Percentiles rank a stretch among this genome's conserved stretches.
Conservation (phyloP, 2,888 invertebrate species). For the Helleia helle region DNA sequence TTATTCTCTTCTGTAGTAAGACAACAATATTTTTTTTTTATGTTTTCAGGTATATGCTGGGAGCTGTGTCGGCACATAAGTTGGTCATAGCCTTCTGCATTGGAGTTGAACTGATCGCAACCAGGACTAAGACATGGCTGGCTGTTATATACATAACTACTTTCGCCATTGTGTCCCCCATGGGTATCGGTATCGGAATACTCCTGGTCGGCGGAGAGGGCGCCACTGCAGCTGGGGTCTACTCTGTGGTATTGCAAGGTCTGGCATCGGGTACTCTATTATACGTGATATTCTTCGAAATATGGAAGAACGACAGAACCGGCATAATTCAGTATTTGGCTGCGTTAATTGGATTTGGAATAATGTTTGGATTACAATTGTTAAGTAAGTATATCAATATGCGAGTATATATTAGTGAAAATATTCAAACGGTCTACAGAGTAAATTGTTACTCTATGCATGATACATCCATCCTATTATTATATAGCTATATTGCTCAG, state of each 20-base stretch:
- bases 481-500: too few species aligned
- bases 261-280: conserved; percentile 93
- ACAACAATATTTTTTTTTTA: neutral
- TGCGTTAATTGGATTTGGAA: conserved; percentile 78
- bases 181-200: conserved; percentile 85
- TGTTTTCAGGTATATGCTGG: conserved; percentile 82
- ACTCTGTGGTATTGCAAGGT: conserved; percentile 83
- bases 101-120: conserved; percentile 85
- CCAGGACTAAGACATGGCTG: conserved; percentile 76
- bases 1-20: neutral
- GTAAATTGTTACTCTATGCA: too few species aligned
- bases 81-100: conserved; percentile 91
- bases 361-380: conserved; percentile 82
- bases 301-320: conserved; percentile 74
- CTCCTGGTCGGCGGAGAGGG: conserved; percentile 74
- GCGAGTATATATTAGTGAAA: too few species aligned
- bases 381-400: conserved; percentile 62
- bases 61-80: conserved; percentile 88
- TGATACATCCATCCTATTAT: too few species aligned
- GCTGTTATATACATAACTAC: conserved; percentile 80
- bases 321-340: conserved; percentile 79
- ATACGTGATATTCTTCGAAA: conserved; percentile 98
- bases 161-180: conserved; percentile 85
- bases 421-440: too few species aligned
- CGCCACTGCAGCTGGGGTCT: conserved; percentile 73